phyloP scores from a whole-genome alignment of 2,888 invertebrate species.

The Pristionchus japonicus region DNA sequence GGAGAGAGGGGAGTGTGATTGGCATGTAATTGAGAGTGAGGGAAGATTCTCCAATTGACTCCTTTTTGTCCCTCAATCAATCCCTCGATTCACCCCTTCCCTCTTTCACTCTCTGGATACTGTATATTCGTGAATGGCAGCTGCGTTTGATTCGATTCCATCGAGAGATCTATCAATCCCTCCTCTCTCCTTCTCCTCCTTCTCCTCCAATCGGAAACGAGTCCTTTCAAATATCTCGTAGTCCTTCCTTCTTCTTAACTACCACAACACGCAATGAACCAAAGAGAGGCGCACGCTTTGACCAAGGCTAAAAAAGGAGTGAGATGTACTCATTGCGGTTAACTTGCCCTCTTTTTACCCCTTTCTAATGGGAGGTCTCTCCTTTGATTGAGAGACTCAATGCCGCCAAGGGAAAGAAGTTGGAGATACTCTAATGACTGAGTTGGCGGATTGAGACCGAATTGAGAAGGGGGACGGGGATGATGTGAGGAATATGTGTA shows the following conservation, averaged over 20 bases:
- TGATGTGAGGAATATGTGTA: neutral
- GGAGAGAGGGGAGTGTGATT: neutral
- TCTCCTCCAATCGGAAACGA: conserved; percentile 24
- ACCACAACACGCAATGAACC: conserved; percentile 9
- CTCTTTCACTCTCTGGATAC: neutral
- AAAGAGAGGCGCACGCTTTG: conserved; percentile 23
- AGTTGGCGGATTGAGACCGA: neutral
- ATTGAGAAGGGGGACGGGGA: neutral
- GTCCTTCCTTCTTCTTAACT: conserved; percentile 29
- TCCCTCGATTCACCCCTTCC: neutral
- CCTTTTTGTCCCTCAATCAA: conserved; percentile 26
- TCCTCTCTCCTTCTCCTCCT: neutral
- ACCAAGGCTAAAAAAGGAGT: neutral
- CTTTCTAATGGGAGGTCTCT: conserved; percentile 37
- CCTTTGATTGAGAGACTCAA: conserved; percentile 19
- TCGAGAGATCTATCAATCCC: conserved; percentile 21
- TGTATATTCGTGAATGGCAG: conserved; percentile 19
- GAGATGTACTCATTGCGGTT: conserved; percentile 37
- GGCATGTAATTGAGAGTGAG: conserved; percentile 27
- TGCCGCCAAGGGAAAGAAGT: conserved; percentile 25
- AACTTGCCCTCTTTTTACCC: neutral
- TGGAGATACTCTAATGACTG: conserved; percentile 24
- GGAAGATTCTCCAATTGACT: conserved; percentile 9
- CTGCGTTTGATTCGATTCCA: conserved; percentile 38
- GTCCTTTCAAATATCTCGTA: conserved; percentile 29